Evolutionary conservation across 92 coral and sea anemone genomes (phyloP), one percentile per base, ranked within the genome.

Genomic region (Epizoanthus illoricatus): DNA sequence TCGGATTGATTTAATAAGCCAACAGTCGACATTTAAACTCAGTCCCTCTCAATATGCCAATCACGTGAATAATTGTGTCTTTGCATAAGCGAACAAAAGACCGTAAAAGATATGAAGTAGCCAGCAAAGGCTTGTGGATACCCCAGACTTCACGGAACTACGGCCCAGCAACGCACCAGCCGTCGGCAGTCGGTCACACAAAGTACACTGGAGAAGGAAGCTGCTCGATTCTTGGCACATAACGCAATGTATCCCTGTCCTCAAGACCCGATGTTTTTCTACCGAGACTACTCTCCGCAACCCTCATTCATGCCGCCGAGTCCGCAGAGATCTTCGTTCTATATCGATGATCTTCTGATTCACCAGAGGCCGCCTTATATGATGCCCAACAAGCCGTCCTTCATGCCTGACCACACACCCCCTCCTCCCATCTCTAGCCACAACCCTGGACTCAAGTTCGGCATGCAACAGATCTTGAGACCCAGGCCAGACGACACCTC

Each of bases 241-340:
- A 60, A 0, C 56, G 62, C 60, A 40, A 78, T 78, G 82, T 78
- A 78, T 78, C n/a, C 82, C 1, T 78, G 82, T n/a, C 82, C 82
- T 23, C 82, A 78, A 78, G 82, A 78, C 43, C 71, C 82, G 13
- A 78, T 78, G 82, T 78, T 78, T 78, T 78, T 62, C 43, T 78
- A 78, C 82, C 18, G 81, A 76, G 81, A 76, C 23, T 52, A 52
- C 56, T 52, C 56, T 9, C 56, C 56, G 56, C 81, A 68, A 10
- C 47, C 69, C 65, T 76, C 81, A 1, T 76, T 76, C 23, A 76
- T 76, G 47, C 70, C 81, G 1, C 43, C 81, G 5, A 76, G 81
- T 20, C 81, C 81, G 57, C 81, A 76, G 41, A 76, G 81, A 65
- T 56, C 81, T 41, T 76, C 81, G 21, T 76, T 76, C 59, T 64